Evolutionary conservation across 2,113 vertebrate species (phyloP), one percentile per base, ranked within the genome.

Genomic region (Trichomycterus rosablanca): DNA sequence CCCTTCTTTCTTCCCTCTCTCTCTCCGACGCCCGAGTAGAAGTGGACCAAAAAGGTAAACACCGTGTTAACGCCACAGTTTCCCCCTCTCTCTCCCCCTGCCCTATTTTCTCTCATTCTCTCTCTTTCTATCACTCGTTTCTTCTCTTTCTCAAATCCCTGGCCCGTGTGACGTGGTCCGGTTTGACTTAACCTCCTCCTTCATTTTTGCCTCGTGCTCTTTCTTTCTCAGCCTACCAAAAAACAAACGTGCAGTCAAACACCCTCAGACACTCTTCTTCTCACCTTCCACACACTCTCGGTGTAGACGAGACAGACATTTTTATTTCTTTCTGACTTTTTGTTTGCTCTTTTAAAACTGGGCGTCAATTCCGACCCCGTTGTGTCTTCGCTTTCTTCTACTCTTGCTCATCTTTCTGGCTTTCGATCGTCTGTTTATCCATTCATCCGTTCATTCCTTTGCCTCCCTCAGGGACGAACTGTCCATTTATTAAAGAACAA

Each of bases 11-110:
- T 51, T 55, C 50, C 54, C 48, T 69, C 45, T 90, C 86, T 87
- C 89, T 90, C 82, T 91, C 82, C 91, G 90, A 92, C 90, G 92
- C 91, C 92, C 92, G 90, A 92, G 91, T 94, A 94, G 92, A 93
- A 94, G 92, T 94, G 92, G 92, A 94, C 86, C 92, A 93, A 91
- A 94, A 94, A 94, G 92, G 92, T 94, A 94, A 94, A 90, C 83
- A 88, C 87, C 90, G 78, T 79, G 65, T 69, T 66, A 72, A 87
- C 80, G 84, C 80, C 87, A 86, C 83, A 87, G 86, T 85, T 62
- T 60, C 71, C 83, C 76, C 80, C 48, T 44, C 66, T 66, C 76
- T 81, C 53, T 76, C 67, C 72, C n/a, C 74, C 8, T 70, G 70
- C 74, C 78, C 44, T 78, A 79, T 75, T 26, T 54, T 23, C 26